Evolutionary conservation across 2,113 vertebrate species (phyloP).

Genomic region (Heterocephalus glaber): DNA sequence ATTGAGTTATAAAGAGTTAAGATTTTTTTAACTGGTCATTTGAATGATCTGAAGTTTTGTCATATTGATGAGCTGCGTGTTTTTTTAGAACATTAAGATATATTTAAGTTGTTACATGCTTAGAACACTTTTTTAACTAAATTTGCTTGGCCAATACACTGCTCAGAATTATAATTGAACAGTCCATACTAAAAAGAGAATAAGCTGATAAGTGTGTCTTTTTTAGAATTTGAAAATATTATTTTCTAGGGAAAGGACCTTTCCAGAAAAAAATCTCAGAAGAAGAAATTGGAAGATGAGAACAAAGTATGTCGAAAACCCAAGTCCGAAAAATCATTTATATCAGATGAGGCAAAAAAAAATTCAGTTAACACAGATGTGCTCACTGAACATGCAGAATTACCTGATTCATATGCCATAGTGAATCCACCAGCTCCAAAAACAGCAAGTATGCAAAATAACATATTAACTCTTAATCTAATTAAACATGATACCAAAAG

Average conservation of each 20-base stretch:
- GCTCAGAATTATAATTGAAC: slow-evolving; percentile 41
- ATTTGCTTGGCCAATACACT: neutral
- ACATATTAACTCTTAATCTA: slow-evolving; percentile 55
- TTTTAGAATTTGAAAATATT: slow-evolving; percentile 72
- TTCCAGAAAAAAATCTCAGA: slow-evolving; percentile 69
- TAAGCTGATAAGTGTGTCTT: slow-evolving; percentile 31
- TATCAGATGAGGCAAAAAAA: slow-evolving; percentile 77
- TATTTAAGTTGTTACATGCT: neutral
- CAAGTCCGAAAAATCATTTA: slow-evolving; percentile 63
- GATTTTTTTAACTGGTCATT: neutral
- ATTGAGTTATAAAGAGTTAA: neutral
- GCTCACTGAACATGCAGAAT: slow-evolving; percentile 48
- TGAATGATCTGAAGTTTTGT: slow-evolving; percentile 33
- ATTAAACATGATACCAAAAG: slow-evolving; percentile 60
- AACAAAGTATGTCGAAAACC: slow-evolving; percentile 62
- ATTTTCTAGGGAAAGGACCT: slow-evolving; percentile 81
- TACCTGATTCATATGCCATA: slow-evolving; percentile 54
- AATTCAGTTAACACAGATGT: slow-evolving; percentile 67
- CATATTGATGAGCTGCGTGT: neutral
- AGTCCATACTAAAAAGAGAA: neutral
- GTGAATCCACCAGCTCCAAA: slow-evolving; percentile 55
- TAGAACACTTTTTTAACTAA: slow-evolving; percentile 37
- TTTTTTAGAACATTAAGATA: neutral
- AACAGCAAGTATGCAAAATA: slow-evolving; percentile 48
- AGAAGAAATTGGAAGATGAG: slow-evolving; percentile 52